Base-by-base conservation (phyloP, 2,113 vertebrate genomes). In the Halcyon malimbica region DNA sequence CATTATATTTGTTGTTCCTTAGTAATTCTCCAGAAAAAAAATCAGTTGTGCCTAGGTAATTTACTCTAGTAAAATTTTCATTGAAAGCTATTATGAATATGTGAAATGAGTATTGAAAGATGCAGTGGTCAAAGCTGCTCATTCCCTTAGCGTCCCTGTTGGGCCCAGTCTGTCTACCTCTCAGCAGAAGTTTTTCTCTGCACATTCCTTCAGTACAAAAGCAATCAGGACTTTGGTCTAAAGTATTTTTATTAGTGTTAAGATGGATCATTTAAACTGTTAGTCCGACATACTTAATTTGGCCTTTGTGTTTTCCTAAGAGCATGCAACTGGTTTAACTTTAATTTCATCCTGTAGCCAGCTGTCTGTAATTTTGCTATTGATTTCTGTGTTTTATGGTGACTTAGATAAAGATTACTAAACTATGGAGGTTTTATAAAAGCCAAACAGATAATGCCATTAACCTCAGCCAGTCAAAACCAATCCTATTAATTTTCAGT, bases 361-460 rank as follows among this genome's bases (percentile, higher is more conserved):
- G 79, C 74, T 95, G 76, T 75, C 83, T 82, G 59, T 77, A 90
- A 93, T 95, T 96, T 95, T 89, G 48, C 78, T 70, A 78, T 85
- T 79, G 80, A 82, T 94, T 93, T 85, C 82, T 87, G 7, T 77
- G 76, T 93, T 97, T 87, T 64, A 87, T 35, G 42, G 90, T 84
- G 79, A 75, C 54, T 94, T 87, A 95, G 62, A 74, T 90, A 88
- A 94, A 91, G 77, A 90, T 88, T 94, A 37, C 51, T 89, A 88
- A 96, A 94, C 88, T 90, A 65, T 28, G n/a, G 57, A 41, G 54
- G 54, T 81, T 85, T 94, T 67, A 56, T 96, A 83, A 93, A 87
- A 94, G 35, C 79, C 51, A 83, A 91, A 76, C 68, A 95, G 62
- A 87, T 81, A 95, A 93, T 88, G 21, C 44, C 56, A 80, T 95